Conservation (phyloP, 2,113 vertebrate genomes). For the Cyanoramphus novaezelandiae region DNA sequence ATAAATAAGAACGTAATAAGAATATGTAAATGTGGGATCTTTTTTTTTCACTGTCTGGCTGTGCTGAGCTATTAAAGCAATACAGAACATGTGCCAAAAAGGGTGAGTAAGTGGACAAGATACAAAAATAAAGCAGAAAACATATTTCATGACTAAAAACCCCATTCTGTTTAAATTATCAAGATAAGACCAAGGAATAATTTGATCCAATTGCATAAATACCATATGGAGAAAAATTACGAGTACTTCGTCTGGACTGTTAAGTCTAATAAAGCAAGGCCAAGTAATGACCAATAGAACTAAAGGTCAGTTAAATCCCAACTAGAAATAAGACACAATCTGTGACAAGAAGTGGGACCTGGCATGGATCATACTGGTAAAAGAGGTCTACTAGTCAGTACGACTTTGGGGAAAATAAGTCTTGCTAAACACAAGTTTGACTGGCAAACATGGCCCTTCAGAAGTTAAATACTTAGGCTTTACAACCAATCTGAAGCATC, state of each 20-base stretch:
- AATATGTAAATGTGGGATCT: background rate
- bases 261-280: background rate
- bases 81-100: background rate
- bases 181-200: background rate
- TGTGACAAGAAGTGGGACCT: background rate
- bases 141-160: background rate
- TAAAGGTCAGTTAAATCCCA: slow-evolving; percentile 29
- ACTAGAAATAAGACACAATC: background rate
- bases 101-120: background rate
- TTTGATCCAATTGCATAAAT: slow-evolving; percentile 11
- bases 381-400: background rate
- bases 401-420: background rate
- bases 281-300: slow-evolving; percentile 12
- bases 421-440: background rate
- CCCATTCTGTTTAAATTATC: background rate
- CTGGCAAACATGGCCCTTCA: background rate
- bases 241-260: background rate
- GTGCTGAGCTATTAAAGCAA: background rate
- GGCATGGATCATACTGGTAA: background rate
- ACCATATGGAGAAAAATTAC: background rate
- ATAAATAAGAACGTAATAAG: background rate
- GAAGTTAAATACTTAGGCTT: background rate
- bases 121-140: background rate
- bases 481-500: background rate
- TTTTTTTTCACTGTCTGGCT: background rate